These are phyloP conservation scores for Drosophila suzukii DNA, from an alignment of 1,140 invertebrate genomes.

Conservation along the genomic window DNA sequence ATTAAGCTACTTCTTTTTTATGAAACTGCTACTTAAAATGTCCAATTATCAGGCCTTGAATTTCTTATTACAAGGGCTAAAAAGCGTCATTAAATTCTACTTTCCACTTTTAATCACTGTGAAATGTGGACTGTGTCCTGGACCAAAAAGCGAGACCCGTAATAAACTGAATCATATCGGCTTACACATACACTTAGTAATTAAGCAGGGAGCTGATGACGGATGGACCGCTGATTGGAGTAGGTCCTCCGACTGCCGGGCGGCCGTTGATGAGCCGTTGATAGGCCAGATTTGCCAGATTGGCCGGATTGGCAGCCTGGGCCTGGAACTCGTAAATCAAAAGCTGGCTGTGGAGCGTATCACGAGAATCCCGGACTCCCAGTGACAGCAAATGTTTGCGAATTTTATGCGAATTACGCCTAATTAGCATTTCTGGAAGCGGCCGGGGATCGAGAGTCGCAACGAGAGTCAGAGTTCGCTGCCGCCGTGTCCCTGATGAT, in stretches of 20 bases:
- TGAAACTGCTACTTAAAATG: too few relatives aligned
- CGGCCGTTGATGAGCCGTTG: slow-evolving; percentile 59
- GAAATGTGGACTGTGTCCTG: not conserved
- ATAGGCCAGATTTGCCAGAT: slow-evolving; percentile 49
- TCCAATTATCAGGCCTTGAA: too few relatives aligned
- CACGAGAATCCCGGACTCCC: slow-evolving; percentile 5
- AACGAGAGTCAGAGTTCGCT: slow-evolving; percentile 19
- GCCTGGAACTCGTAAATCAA: slow-evolving; percentile 67
- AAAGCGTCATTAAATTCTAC: not conserved
- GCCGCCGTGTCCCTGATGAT: slow-evolving; percentile 45
- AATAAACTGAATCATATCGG: slow-evolving; percentile 66
- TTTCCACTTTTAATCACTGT: slow-evolving; percentile 2
- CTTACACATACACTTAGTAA: slow-evolving; percentile 65
- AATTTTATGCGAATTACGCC: slow-evolving; percentile 83
- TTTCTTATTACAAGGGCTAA: not conserved
- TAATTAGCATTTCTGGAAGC: slow-evolving; percentile 77
- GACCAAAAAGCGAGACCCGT: slow-evolving; percentile 28
- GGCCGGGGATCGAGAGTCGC: slow-evolving; percentile 30
- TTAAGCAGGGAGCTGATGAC: slow-evolving; percentile 63
- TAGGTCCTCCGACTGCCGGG: slow-evolving; percentile 3
- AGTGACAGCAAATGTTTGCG: slow-evolving; percentile 76
- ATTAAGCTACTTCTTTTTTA: too few relatives aligned
- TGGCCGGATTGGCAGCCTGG: slow-evolving; percentile 8
- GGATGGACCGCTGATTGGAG: slow-evolving; percentile 68
- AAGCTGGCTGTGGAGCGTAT: slow-evolving; percentile 29